These are phyloP conservation scores for Portunus trituberculatus DNA, from an alignment of 1,140 invertebrate species.

Conservation along the genomic window DNA sequence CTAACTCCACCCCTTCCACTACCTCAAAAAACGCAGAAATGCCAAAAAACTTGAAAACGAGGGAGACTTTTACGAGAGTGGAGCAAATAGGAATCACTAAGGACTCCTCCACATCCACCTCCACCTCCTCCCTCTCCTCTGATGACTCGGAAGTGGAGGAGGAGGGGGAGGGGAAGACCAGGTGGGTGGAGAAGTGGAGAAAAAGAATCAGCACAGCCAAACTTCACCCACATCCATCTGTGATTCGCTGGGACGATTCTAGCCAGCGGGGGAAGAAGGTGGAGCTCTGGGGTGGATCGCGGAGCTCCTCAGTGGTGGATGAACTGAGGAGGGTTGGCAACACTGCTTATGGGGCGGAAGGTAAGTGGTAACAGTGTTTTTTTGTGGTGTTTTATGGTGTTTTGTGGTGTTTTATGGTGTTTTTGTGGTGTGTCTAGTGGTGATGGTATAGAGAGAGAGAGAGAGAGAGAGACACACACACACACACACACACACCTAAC, in stretches of 20 bases:
- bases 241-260: constrained; percentile 60
- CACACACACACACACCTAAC: not conserved
- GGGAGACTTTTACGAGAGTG: not conserved
- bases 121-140: constrained; percentile 35
- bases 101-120: constrained; percentile 44
- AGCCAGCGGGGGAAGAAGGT: constrained; percentile 4
- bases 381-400: not conserved
- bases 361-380: constrained; percentile 12
- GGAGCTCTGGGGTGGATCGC: constrained; percentile 61
- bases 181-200: constrained; percentile 21
- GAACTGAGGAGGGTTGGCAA: constrained; percentile 65
- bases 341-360: constrained; percentile 59
- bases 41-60: not conserved
- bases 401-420: not conserved
- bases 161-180: constrained; percentile 60
- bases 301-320: constrained; percentile 57
- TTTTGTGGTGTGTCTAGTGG: not conserved
- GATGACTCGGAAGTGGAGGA: constrained; percentile 43
- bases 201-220: constrained; percentile 48
- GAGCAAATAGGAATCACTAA: not conserved
- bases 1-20: not conserved
- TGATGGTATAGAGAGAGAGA: not conserved
- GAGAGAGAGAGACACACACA: not conserved
- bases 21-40: not conserved
- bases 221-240: constrained; percentile 20